Evolutionary conservation across 2,797 vertebrate genomes (phyloP).

Genomic region (Sebastes trivittatus): DNA sequence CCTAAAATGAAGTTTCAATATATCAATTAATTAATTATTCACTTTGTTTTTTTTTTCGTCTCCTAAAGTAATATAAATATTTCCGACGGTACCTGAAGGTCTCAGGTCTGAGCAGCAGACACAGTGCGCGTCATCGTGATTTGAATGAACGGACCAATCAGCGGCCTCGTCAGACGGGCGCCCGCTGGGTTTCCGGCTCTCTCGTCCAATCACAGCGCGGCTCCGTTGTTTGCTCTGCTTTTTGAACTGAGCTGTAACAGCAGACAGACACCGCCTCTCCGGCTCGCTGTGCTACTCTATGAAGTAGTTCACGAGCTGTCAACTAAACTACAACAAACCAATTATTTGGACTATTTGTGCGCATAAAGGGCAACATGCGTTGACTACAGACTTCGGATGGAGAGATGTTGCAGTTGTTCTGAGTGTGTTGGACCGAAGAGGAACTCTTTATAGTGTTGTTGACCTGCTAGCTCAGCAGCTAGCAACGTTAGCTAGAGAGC

Average conservation of each 20-base stretch:
- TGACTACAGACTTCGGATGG: not conserved
- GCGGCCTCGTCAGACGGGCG: constrained; percentile 7
- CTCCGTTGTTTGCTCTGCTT: constrained; percentile 61
- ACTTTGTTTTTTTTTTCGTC: not conserved
- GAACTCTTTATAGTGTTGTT: constrained; percentile 5
- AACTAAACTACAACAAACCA: constrained; percentile 54
- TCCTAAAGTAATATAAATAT: not conserved
- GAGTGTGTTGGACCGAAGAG: constrained; percentile 6
- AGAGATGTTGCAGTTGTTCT: not conserved
- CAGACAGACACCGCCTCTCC: constrained; percentile 2
- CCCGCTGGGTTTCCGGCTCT: not conserved
- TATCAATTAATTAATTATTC: not conserved
- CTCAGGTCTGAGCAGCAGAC: not conserved
- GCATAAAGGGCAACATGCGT: constrained; percentile 14
- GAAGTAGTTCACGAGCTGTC: constrained; percentile 29
- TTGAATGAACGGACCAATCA: constrained; percentile 83
- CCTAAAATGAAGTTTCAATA: not conserved
- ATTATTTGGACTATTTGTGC: not conserved
- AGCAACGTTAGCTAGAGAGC: constrained; percentile 40
- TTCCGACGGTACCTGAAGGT: not conserved
- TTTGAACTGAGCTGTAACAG: constrained; percentile 79
- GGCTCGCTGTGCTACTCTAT: not conserved
- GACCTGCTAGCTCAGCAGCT: constrained; percentile 44
- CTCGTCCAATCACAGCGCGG: constrained; percentile 74
- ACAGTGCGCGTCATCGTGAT: constrained; percentile 46